phyloP scores from a whole-genome alignment of 2,113 vertebrate species.

The Leucopsar rothschildi region DNA sequence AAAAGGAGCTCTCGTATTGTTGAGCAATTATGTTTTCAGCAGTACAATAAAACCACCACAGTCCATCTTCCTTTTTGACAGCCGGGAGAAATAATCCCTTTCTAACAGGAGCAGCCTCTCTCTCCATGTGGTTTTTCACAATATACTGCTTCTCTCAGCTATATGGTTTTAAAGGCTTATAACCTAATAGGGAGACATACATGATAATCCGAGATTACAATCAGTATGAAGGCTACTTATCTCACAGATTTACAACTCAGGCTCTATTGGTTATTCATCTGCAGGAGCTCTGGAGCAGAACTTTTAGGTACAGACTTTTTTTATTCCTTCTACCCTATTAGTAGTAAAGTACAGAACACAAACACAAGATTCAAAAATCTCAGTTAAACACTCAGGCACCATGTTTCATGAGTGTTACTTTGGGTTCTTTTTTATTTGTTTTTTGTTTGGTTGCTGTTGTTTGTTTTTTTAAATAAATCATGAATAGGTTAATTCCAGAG shows the following conservation, averaged over 20 bases:
- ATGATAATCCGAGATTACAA: constrained; percentile 41
- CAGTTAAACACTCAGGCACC: not conserved
- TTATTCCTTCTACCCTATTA: not conserved
- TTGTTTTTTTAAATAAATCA: not conserved
- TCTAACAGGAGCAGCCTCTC: not conserved
- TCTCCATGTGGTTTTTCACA: constrained; percentile 7
- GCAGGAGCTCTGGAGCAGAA: not conserved
- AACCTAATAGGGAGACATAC: constrained; percentile 31
- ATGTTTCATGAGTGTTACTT: not conserved
- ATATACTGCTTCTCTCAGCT: constrained; percentile 34
- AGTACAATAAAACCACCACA: not conserved
- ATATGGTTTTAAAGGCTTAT: constrained; percentile 51
- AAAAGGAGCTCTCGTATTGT: not conserved
- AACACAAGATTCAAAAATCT: not conserved
- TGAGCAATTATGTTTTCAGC: not conserved
- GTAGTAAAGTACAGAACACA: not conserved
- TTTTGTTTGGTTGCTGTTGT: not conserved
- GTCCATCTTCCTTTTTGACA: not conserved
- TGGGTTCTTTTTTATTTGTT: not conserved
- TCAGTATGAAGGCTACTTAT: constrained; percentile 33
- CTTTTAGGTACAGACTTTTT: not conserved
- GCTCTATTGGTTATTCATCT: not conserved
- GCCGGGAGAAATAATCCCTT: constrained; percentile 17
- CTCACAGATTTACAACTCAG: constrained; percentile 15
- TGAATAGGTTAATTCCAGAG: not conserved